A percentile compares a stretch with the other conserved stretches of the same genome.
These are phyloP conservation scores for Paedocypris micromegethes DNA, from an alignment of 2,797 vertebrate genomes.

Conservation along the genomic window DNA sequence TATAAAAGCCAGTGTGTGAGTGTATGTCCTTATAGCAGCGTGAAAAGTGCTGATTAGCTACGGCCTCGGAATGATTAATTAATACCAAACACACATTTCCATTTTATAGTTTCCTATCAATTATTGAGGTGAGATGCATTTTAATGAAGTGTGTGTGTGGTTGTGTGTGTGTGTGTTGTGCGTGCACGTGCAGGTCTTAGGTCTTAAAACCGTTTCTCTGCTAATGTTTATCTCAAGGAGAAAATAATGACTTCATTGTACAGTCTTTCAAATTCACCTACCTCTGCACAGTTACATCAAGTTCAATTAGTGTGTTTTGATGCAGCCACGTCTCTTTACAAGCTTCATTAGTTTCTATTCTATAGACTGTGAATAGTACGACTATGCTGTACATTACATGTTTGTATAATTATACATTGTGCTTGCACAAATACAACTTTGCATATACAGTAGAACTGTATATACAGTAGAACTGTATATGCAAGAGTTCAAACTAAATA, in stretches of 20 bases:
- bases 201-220: conserved; percentile 24
- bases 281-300: not conserved
- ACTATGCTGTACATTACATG: not conserved
- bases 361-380: conserved; percentile 3
- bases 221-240: conserved; percentile 37
- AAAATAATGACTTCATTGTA: conserved; percentile 38
- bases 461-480: too few relatives aligned
- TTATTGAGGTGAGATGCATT: conserved; percentile 50
- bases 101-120: conserved; percentile 53
- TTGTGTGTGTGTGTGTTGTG: conserved; percentile 24
- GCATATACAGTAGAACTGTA: too few relatives aligned
- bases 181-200: conserved; percentile 14
- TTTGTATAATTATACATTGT: not conserved
- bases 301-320: conserved; percentile 24
- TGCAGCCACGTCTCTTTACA: conserved; percentile 6
- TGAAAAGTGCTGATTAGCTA: conserved; percentile 50
- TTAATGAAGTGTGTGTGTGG: conserved; percentile 40
- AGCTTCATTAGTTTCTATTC: conserved; percentile 5
- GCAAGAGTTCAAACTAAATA: too few relatives aligned
- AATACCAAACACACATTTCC: conserved; percentile 48
- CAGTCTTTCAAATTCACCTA: conserved; percentile 20
- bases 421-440: too few relatives aligned
- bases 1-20: conserved; percentile 8
- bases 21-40: conserved; percentile 30
- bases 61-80: conserved; percentile 49